A percentile compares a stretch with the other conserved stretches of the same genome.
Conservation (phyloP, 2,888 invertebrate species). For the Apamea monoglypha region DNA sequence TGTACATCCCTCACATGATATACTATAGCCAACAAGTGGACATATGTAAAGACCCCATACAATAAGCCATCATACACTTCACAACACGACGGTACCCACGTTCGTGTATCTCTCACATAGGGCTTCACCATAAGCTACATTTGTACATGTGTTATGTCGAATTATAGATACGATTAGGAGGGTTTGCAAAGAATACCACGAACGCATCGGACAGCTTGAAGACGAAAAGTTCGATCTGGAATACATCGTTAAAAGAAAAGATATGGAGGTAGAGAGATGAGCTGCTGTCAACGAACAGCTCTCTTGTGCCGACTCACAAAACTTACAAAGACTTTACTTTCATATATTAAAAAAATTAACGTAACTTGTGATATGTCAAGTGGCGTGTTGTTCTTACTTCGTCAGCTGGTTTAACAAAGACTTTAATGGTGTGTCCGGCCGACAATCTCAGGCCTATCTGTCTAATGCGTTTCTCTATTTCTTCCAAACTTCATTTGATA, state of each 20-base stretch:
- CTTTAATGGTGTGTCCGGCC: slow-evolving; percentile 75
- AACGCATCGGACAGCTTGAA: slow-evolving; percentile 96
- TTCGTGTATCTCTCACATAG: slow-evolving; percentile 67
- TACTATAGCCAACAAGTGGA: slow-evolving; percentile 52
- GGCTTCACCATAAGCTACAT: slow-evolving; percentile 64
- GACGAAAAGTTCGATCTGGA: slow-evolving; percentile 99
- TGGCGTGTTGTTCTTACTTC: slow-evolving; percentile 85
- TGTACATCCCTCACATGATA: slow-evolving; percentile 44
- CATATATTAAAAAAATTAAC: slow-evolving; percentile 79
- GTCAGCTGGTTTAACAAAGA: slow-evolving; percentile 82
- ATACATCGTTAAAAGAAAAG: slow-evolving; percentile 99
- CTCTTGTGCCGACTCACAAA: slow-evolving; percentile 85
- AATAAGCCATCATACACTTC: slow-evolving; percentile 72
- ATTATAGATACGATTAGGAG: slow-evolving; percentile 94
- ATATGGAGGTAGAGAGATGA: slow-evolving; percentile 96
- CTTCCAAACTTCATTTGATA: slow-evolving; percentile 84
- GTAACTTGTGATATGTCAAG: slow-evolving; percentile 82
- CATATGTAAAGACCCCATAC: slow-evolving; percentile 59
- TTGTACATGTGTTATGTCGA: slow-evolving; percentile 82
- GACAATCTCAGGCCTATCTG: slow-evolving; percentile 79
- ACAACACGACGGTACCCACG: slow-evolving; percentile 70
- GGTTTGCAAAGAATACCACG: slow-evolving; percentile 96
- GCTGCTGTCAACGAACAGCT: slow-evolving; percentile 77
- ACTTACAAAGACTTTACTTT: slow-evolving; percentile 81
- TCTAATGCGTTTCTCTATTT: slow-evolving; percentile 83